A percentile compares a stretch with the other conserved stretches of the same genome.
Evolutionary conservation across 2,797 vertebrate genomes (phyloP).

Genomic region (Betta splendens): DNA sequence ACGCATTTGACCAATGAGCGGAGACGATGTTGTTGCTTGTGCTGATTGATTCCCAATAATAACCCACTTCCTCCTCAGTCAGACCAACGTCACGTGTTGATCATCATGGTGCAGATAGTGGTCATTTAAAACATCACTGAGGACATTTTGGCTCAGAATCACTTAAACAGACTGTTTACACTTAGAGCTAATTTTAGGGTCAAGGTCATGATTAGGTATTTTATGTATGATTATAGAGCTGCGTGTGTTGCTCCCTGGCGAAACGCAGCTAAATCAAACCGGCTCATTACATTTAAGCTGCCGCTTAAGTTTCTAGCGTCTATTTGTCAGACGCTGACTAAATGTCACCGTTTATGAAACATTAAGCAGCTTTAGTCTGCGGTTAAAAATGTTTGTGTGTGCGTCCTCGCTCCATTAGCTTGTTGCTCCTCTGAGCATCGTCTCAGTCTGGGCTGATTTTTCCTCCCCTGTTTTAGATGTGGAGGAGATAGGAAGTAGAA

Average conservation of each 20-base stretch:
- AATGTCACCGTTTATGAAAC: constrained; percentile 41
- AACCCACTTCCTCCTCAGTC: constrained; percentile 20
- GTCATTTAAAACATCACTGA: too few species aligned
- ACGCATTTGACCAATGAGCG: too few species aligned
- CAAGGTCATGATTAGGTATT: too few species aligned
- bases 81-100: too few species aligned
- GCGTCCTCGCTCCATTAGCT: constrained; percentile 35
- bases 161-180: too few species aligned
- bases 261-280: constrained; percentile 9
- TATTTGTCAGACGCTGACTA: constrained; percentile 27
- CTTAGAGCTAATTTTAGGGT: too few species aligned
- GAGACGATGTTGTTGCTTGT: neutral
- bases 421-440: too few species aligned
- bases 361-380: constrained; percentile 38
- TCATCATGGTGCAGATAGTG: too few species aligned
- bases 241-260: constrained; percentile 2
- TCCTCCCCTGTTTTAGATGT: too few species aligned
- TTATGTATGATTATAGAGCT: too few species aligned
- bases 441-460: too few species aligned
- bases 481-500: constrained; percentile 7
- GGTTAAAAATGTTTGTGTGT: neutral
- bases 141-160: too few species aligned
- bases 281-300: constrained; percentile 9
- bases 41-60: constrained; percentile 30
- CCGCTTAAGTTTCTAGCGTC: constrained; percentile 13